Evolutionary conservation across 2,113 vertebrate species (phyloP).

Genomic region (Ptyas mucosa): DNA sequence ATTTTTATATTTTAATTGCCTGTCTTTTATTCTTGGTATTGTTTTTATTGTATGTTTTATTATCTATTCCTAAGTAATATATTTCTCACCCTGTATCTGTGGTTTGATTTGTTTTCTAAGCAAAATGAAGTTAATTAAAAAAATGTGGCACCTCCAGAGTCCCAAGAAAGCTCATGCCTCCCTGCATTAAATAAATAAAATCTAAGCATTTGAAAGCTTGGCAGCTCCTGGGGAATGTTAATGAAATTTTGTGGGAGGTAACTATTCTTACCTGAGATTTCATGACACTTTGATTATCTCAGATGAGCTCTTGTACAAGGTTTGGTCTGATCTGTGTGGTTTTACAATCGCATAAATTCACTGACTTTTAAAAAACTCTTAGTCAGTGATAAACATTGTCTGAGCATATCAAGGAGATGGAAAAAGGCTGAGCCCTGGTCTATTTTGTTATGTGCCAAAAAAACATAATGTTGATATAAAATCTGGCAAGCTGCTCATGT

Average conservation of each 20-base stretch:
- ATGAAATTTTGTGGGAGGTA: background rate
- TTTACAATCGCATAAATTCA: background rate
- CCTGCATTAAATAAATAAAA: background rate
- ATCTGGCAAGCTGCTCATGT: background rate
- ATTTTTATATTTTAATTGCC: background rate
- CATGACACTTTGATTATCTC: background rate
- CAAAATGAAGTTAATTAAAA: background rate
- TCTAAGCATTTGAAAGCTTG: background rate
- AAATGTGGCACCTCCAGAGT: background rate
- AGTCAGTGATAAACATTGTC: background rate
- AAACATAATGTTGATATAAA: background rate
- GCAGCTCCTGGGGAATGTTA: background rate
- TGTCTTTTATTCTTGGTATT: background rate
- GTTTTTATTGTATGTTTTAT: background rate
- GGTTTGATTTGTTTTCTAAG: background rate
- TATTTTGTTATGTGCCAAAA: background rate
- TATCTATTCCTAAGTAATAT: background rate
- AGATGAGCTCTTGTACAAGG: background rate
- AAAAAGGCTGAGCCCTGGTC: background rate
- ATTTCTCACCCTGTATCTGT: background rate
- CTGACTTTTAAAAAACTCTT: background rate
- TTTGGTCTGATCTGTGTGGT: background rate
- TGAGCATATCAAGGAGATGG: background rate
- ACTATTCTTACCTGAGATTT: background rate
- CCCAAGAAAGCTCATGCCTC: background rate